Percentiles rank a stretch among this genome's conserved stretches.
phyloP scores from a whole-genome alignment of 2,797 vertebrate genomes.

The Vespertilio murinus region DNA sequence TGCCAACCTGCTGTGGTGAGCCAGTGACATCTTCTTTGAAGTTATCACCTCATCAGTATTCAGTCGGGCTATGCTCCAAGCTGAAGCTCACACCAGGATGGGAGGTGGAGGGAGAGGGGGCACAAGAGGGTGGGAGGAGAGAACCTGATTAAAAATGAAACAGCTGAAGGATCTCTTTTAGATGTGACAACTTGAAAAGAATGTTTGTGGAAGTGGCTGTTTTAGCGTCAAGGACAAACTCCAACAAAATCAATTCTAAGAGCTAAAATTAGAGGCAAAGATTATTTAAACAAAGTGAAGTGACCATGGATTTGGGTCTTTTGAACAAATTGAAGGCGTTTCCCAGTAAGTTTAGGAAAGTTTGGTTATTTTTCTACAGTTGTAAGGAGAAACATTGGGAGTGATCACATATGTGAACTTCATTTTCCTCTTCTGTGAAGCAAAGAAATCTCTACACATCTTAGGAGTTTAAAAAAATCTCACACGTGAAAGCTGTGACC shows the following conservation, averaged over 20 bases:
- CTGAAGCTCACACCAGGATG: background rate
- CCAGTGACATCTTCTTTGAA: constrained; percentile 36
- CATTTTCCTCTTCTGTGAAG: background rate
- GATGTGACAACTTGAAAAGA: constrained; percentile 45
- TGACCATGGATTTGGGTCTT: background rate
- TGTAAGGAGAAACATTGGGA: background rate
- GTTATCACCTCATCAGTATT: background rate
- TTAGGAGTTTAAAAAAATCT: background rate
- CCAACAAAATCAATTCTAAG: constrained; percentile 26
- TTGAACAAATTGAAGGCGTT: constrained; percentile 40
- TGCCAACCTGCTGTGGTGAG: background rate
- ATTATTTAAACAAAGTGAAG: constrained; percentile 25
- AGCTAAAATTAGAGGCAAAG: background rate
- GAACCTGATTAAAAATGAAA: constrained; percentile 35
- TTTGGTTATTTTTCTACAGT: constrained; percentile 12
- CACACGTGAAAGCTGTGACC: background rate
- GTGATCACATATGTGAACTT: background rate
- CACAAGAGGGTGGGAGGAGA: background rate
- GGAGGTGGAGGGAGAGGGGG: background rate
- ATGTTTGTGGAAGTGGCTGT: constrained; percentile 28
- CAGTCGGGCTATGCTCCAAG: background rate
- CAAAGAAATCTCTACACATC: background rate
- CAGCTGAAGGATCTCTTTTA: background rate
- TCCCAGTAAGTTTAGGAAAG: background rate
- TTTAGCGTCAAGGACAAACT: constrained; percentile 35